These are phyloP conservation scores for Porites divaricata DNA, from an alignment of 92 coral and sea anemone species.

Conservation along the genomic window DNA sequence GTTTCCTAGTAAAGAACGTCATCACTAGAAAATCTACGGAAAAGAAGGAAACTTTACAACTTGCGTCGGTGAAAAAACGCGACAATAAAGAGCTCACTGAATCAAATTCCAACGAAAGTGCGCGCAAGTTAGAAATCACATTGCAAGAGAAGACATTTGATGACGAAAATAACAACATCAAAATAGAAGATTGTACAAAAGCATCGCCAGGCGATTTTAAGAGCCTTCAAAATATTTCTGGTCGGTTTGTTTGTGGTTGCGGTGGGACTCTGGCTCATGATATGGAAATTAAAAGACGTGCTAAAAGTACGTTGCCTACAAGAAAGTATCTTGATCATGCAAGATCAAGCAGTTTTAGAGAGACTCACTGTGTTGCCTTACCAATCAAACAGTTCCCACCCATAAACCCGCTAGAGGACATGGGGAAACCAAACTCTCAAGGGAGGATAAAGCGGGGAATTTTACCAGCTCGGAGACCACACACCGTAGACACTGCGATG, in stretches of 20 bases:
- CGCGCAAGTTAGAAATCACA: neutral
- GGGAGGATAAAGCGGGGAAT: slow-evolving; percentile 8
- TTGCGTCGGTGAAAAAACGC: neutral
- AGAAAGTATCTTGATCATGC: neutral
- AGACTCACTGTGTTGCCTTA: slow-evolving; percentile 20
- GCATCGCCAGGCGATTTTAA: neutral
- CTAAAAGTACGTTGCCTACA: neutral
- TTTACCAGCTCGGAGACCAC: slow-evolving; percentile 43
- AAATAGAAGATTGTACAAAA: neutral
- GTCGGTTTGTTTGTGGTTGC: neutral
- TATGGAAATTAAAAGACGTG: neutral
- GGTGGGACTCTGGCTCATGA: slow-evolving; percentile 5
- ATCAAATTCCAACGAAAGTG: neutral
- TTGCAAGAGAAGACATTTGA: neutral
- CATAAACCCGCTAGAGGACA: slow-evolving; percentile 62
- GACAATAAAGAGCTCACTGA: neutral
- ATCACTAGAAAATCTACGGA: no score
- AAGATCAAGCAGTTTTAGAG: slow-evolving; percentile 3
- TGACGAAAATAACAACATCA: neutral
- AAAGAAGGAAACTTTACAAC: neutral
- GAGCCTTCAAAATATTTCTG: neutral
- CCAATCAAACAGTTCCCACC: slow-evolving; percentile 82
- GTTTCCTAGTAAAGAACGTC: neutral
- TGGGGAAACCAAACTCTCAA: neutral
- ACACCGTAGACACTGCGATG: slow-evolving; percentile 53